phyloP scores from a whole-genome alignment of 2,797 vertebrate genomes.

The Semaprochilodus insignis region DNA sequence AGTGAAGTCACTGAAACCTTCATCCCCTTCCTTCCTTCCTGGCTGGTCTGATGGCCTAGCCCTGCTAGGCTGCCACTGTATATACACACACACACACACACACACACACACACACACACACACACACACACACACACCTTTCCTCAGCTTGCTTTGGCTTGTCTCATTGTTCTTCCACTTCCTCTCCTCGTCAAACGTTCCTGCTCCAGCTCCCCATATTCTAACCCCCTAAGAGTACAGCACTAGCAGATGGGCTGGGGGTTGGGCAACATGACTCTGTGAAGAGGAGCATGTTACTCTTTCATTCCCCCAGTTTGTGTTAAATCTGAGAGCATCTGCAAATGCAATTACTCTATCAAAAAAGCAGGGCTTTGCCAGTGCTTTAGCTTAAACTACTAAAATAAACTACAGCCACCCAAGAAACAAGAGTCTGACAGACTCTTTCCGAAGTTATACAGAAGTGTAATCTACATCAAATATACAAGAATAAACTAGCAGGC shows the following conservation, averaged over 20 bases:
- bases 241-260: constrained; percentile 37
- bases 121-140: constrained; percentile 4
- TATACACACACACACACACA: too few species aligned
- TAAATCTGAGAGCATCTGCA: constrained; percentile 43
- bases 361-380: constrained; percentile 2
- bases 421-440: neutral
- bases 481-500: neutral
- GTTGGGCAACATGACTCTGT: constrained; percentile 25
- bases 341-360: constrained; percentile 47
- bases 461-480: neutral
- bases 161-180: constrained; percentile 75
- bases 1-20: constrained; percentile 40
- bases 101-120: too few species aligned
- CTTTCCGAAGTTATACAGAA: neutral
- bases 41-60: constrained; percentile 35
- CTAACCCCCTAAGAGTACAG: constrained; percentile 1
- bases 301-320: constrained; percentile 30
- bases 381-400: constrained; percentile 13
- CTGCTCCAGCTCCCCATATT: constrained; percentile 49
- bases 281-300: constrained; percentile 19
- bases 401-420: neutral
- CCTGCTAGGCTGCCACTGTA: constrained; percentile 17
- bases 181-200: constrained; percentile 66
- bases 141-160: constrained; percentile 29
- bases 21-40: constrained; percentile 62